A percentile compares a stretch with the other conserved stretches of the same genome.
Evolutionary conservation across 2,797 vertebrate genomes (phyloP).

Genomic region (Chromis chromis): DNA sequence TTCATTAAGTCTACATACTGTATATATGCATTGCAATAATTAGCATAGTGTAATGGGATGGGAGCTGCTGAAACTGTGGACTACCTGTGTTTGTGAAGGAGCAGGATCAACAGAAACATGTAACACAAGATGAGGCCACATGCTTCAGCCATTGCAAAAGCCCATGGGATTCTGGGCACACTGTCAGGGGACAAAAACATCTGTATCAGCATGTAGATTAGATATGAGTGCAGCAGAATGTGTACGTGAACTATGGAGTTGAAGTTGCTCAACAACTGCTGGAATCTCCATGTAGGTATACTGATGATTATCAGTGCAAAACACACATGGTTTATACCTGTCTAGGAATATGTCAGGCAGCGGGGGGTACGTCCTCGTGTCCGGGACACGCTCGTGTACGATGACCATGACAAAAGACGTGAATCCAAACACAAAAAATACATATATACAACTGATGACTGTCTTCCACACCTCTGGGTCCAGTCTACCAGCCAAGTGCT

Average conservation of each 20-base stretch:
- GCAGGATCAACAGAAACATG: slow-evolving; percentile 93
- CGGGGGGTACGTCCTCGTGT: slow-evolving; percentile 95
- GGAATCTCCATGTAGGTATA: not conserved
- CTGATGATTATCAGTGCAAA: slow-evolving; percentile 9
- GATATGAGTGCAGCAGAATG: slow-evolving; percentile 39
- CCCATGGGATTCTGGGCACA: slow-evolving; percentile 97
- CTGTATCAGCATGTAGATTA: slow-evolving; percentile 51
- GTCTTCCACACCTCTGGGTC: slow-evolving; percentile 98
- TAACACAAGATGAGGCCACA: slow-evolving; percentile 94
- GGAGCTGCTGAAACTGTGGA: not conserved
- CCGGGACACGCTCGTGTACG: slow-evolving; percentile 95
- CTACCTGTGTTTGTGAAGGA: slow-evolving; percentile 97
- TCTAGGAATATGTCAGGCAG: slow-evolving; percentile 98
- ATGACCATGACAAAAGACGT: slow-evolving; percentile 98
- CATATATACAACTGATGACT: slow-evolving; percentile 90
- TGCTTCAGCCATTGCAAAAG: slow-evolving; percentile 97
- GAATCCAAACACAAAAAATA: slow-evolving; percentile 94
- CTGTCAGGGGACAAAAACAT: slow-evolving; percentile 76
- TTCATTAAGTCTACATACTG: not conserved
- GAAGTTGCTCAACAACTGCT: slow-evolving; percentile 22
- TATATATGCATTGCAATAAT: not conserved
- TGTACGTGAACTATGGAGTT: slow-evolving; percentile 32
- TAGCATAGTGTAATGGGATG: not conserved
- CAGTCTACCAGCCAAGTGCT: slow-evolving; percentile 85
- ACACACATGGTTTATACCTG: slow-evolving; percentile 82